Evolutionary conservation across 2,797 vertebrate genomes (phyloP), one percentile per base, ranked within the genome.

Genomic region (Takifugu rubripes): DNA sequence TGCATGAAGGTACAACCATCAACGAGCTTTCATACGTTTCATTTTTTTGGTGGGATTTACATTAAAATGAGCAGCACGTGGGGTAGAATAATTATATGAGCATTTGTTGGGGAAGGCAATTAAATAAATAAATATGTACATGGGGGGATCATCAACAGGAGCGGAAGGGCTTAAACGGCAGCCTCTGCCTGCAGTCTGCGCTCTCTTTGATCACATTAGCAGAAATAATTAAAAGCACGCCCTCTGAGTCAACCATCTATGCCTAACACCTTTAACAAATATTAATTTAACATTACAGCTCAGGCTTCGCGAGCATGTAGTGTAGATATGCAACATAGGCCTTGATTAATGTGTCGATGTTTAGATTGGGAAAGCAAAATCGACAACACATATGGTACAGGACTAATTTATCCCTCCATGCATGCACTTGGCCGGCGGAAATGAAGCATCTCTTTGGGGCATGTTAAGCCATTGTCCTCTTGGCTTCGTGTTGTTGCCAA

Each of bases 181-280:
- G 36, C 36, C n/a, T 44, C 4, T 10, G 43, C 29, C 53, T 54
- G 50, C 29, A 49, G 33, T 25, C 25, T 5, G 43, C 12, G 54
- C 11, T 61, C 46, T 61, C 49, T 68, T 25, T 67, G 52, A 43
- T 56, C 36, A 54, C 26, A 44, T 25, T 7, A 26, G 21, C 1
- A 15, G 61, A 31, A 24, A 45, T 25, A 55, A 73, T 67, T 12
- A 59, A 59, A 61, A 33, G 12, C 50, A 21, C 0, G 8, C 21
- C 46, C 24, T 59, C 16, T 0, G 43, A 57, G 64, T 68, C 42
- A 46, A 11, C 25, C 16, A 3, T 53, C 64, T 77, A 68, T 75
- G 60, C 56, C 10, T 2, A 15, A 61, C 60, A 75, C 57, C 45
- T 59, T 64, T 5, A 57, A 7, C 58, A 75, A 82, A 87, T 78